phyloP scores from a whole-genome alignment of 2,888 invertebrate genomes.

The Allophyes oxyacanthae region DNA sequence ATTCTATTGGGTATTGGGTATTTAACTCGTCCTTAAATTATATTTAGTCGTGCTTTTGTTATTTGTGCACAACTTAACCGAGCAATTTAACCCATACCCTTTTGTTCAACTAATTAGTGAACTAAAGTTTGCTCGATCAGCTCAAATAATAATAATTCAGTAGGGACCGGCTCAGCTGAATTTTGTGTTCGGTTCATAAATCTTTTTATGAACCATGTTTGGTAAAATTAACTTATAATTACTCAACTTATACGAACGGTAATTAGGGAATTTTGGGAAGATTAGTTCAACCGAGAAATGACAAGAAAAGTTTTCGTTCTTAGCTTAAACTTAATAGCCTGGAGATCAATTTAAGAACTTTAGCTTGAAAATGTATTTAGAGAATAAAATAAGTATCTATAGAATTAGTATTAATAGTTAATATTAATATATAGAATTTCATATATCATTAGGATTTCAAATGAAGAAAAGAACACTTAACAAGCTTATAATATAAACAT shows the following conservation, averaged over 20 bases:
- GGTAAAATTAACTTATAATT: constrained; percentile 70
- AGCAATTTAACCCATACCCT: constrained; percentile 28
- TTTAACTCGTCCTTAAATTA: background rate
- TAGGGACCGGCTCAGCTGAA: constrained; percentile 50
- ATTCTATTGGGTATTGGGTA: too few species aligned
- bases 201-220: constrained; percentile 61
- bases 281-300: constrained; percentile 39
- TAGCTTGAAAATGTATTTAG: constrained; percentile 16
- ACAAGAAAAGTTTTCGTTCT: constrained; percentile 43
- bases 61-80: constrained; percentile 18
- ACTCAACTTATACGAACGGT: constrained; percentile 62
- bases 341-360: constrained; percentile 28
- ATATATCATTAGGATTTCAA: too few species aligned
- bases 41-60: constrained; percentile 15
- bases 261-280: constrained; percentile 60
- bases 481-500: too few species aligned
- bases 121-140: constrained; percentile 65
- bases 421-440: too few species aligned
- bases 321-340: constrained; percentile 28
- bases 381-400: too few species aligned
- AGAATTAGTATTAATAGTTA: too few species aligned
- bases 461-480: too few species aligned
- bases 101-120: constrained; percentile 53
- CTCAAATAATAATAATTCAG: constrained; percentile 68
- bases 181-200: constrained; percentile 55